Conservation (phyloP, 2,113 vertebrate species). For the Lates calcarifer region DNA sequence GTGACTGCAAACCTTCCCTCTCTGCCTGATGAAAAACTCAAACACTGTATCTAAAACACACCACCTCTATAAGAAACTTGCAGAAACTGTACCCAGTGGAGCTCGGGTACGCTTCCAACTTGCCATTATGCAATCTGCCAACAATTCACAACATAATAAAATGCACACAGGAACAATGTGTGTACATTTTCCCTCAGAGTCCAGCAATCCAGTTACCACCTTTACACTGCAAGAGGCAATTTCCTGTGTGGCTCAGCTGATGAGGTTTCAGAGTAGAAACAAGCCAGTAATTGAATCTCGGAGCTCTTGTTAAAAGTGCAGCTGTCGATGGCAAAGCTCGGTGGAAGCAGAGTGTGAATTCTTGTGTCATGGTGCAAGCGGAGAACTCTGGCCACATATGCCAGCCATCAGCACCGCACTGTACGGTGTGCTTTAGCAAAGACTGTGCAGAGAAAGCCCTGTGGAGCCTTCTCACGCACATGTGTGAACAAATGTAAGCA, state of each 20-base stretch:
- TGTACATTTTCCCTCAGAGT: slow-evolving; percentile 51
- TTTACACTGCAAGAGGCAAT: slow-evolving; percentile 71
- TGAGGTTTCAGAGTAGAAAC: slow-evolving; percentile 71
- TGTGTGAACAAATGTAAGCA: slow-evolving; percentile 41
- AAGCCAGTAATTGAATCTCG: slow-evolving; percentile 85
- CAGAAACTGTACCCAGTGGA: slow-evolving; percentile 18
- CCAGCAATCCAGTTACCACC: slow-evolving; percentile 71
- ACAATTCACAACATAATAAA: slow-evolving; percentile 54
- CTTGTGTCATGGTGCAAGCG: slow-evolving; percentile 85
- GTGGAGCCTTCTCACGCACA: slow-evolving; percentile 65
- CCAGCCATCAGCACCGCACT: slow-evolving; percentile 79
- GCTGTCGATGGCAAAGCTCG: slow-evolving; percentile 79
- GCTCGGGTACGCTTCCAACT: slow-evolving; percentile 18
- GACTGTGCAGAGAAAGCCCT: slow-evolving; percentile 36
- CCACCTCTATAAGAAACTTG: not conserved
- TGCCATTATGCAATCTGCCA: slow-evolving; percentile 55
- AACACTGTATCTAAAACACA: slow-evolving; percentile 17
- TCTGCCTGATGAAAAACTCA: slow-evolving; percentile 30
- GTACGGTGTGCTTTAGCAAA: slow-evolving; percentile 42
- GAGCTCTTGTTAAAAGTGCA: slow-evolving; percentile 83
- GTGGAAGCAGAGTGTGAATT: slow-evolving; percentile 83
- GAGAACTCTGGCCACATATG: slow-evolving; percentile 76
- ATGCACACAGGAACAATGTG: slow-evolving; percentile 44
- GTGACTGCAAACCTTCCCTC: slow-evolving; percentile 29
- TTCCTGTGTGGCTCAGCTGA: slow-evolving; percentile 73